Conservation (phyloP, 53 echinoderm and acorn worm species). For the Crossaster papposus region DNA sequence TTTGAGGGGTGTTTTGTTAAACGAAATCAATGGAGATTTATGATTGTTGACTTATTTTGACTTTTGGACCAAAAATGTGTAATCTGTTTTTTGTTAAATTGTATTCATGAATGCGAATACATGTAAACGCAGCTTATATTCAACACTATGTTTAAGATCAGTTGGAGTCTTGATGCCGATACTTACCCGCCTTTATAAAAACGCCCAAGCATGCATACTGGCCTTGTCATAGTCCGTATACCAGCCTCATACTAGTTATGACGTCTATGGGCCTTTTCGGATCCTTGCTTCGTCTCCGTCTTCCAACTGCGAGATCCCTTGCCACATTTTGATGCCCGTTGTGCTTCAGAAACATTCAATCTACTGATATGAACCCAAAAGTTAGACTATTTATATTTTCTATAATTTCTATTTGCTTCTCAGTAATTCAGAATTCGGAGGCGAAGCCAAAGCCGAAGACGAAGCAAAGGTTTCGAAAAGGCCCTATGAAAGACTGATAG, state of each 20-base stretch:
- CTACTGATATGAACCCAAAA: too few relatives aligned
- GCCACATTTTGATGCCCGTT: too few relatives aligned
- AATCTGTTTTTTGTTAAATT: not conserved
- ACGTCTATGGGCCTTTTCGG: too few relatives aligned
- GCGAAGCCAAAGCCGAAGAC: too few relatives aligned
- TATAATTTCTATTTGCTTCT: too few relatives aligned
- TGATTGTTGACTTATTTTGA: conserved; percentile 4
- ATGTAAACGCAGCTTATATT: conserved; percentile 4
- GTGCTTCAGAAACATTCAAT: too few relatives aligned
- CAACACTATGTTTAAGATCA: conserved; percentile 9
- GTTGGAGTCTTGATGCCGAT: conserved; percentile 13
- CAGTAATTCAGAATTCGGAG: too few relatives aligned
- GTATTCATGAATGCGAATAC: conserved; percentile 9
- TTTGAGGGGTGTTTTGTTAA: conserved; percentile 13
- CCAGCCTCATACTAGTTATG: not conserved
- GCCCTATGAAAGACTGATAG: too few relatives aligned
- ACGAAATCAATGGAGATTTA: not conserved
- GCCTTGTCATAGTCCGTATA: conserved; percentile 6
- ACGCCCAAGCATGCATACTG: not conserved
- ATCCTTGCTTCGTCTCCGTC: too few relatives aligned
- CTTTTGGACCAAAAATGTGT: conserved; percentile 13
- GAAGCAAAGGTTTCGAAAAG: too few relatives aligned
- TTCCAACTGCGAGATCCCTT: too few relatives aligned
- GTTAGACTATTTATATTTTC: too few relatives aligned
- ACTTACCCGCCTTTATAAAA: conserved; percentile 13